Base-by-base conservation (phyloP, 2,113 vertebrate genomes). In the Psilopogon haemacephalus region DNA sequence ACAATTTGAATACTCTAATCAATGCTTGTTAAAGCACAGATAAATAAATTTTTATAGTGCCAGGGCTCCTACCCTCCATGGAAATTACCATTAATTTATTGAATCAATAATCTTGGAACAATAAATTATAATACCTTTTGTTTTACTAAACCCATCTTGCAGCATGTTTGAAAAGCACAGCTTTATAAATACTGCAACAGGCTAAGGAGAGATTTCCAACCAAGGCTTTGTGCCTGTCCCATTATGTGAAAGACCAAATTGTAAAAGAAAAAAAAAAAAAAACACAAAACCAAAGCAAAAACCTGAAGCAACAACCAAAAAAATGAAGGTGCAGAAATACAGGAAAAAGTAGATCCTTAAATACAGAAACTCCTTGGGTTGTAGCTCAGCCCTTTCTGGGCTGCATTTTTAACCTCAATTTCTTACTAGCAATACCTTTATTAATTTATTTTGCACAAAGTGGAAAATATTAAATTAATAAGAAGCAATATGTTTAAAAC, bases 21-120 rank as follows among this genome's bases (percentile, higher is more conserved):
- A 97, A 94, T 95, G 96, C 90, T 93, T 84, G 94, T 96, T 97
- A 96, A 94, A 90, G 74, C 7, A 6, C 58, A 95, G 94, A 97
- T 97, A 97, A 97, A 97, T 96, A 97, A 96, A 94, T 88, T 94
- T 96, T 94, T 94, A 96, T 92, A 85, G 88, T 86, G 91, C 94
- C 72, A 90, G 88, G 79, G 44, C 94, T 96, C 75, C 93, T 95
- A 95, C 59, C 69, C 81, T 96, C 96, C 82, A 42, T 37, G 75
- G 97, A 97, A 98, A 97, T 95, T 92, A 97, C 95, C 94, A 94
- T 90, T 96, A 97, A 97, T 97, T 97, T 97, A 97, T 97, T 97
- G 94, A 97, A 97, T 97, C 97, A 95, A 96, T 97, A 95, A 97
- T 96, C 93, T 93, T 95, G 89, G 95, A 97, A 98, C 95, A 97